Evolutionary conservation across 2,113 vertebrate genomes (phyloP), one percentile per base, ranked within the genome.

Genomic region (Chaetodon auriga): DNA sequence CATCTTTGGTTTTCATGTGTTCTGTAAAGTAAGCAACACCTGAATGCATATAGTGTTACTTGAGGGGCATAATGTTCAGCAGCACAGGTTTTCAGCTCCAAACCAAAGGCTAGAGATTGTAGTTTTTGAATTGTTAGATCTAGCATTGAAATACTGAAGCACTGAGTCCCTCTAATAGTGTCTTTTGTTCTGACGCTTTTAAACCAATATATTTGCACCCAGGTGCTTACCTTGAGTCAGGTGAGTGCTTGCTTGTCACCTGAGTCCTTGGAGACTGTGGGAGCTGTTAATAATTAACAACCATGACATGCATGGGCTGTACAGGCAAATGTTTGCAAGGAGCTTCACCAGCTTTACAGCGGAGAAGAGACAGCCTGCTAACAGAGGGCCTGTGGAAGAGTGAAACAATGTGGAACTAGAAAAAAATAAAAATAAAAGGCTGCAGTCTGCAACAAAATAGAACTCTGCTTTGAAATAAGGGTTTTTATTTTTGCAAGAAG

Each of bases 201-300:
- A 58, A 65, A 53, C 25, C 6, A 74, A n/a, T 55, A 18, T 21
- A 35, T 68, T 58, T 57, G 0, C 14, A 68, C 3, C 23, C 12
- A 25, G 7, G 19, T 62, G 6, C 19, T 23, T 58, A 45, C 25
- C 7, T 66, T 64, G 19, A 75, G 30, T 53, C 78, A 76, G 71
- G 75, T 84, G 77, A 81, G 25, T 43, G 15, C 38, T 23, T 51
- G 35, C 46, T 60, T 68, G 78, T 65, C 79, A 91, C 71, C 61
- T 75, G 82, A 92, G 58, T 38, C 54, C 68, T 82, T 58, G 45
- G 51, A 87, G 19, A 70, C 61, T 55, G 62, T 38, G 45, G 41
- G 45, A 64, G 41, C 4, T 72, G 89, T 93, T 69, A 92, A 94
- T 94, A 77, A 92, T 94, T 93, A 79, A 94, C 64, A 25, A 75